Conservation (phyloP, 1,140 invertebrate genomes). For the Apis laboriosa region DNA sequence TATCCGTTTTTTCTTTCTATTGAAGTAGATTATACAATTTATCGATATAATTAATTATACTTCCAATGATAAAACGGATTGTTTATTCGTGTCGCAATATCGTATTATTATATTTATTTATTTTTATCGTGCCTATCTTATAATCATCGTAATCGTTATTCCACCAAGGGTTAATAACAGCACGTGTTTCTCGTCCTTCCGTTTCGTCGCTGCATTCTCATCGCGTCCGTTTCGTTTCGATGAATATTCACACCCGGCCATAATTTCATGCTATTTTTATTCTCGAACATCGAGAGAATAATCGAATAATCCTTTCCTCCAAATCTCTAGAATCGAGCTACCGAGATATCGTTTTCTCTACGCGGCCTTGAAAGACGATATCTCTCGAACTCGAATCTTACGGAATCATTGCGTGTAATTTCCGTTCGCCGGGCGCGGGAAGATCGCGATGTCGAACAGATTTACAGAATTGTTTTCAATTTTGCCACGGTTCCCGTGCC, state of each 20-base stretch:
- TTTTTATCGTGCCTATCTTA: too few relatives aligned
- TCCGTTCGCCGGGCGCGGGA: too few relatives aligned
- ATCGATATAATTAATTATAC: too few relatives aligned
- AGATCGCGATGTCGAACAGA: background rate
- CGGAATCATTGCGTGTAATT: background rate
- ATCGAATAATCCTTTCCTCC: background rate
- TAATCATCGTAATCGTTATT: too few relatives aligned
- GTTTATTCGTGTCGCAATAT: too few relatives aligned
- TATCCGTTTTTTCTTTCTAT: too few relatives aligned
- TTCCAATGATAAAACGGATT: too few relatives aligned
- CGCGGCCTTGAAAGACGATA: too few relatives aligned
- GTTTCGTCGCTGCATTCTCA: conserved; percentile 8
- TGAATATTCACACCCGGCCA: conserved; percentile 27
- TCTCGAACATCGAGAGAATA: background rate
- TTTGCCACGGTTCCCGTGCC: background rate
- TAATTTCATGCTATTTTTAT: background rate
- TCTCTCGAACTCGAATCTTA: background rate
- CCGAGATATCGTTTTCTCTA: background rate
- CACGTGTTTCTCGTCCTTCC: conserved; percentile 5
- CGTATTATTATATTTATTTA: too few relatives aligned
- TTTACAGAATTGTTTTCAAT: background rate
- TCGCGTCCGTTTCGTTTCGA: conserved; percentile 8
- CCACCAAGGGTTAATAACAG: background rate
- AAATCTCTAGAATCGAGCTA: background rate
- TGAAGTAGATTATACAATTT: too few relatives aligned